These are phyloP conservation scores for Amphibalanus amphitrite DNA, from an alignment of 1,140 invertebrate genomes.

Conservation along the genomic window DNA sequence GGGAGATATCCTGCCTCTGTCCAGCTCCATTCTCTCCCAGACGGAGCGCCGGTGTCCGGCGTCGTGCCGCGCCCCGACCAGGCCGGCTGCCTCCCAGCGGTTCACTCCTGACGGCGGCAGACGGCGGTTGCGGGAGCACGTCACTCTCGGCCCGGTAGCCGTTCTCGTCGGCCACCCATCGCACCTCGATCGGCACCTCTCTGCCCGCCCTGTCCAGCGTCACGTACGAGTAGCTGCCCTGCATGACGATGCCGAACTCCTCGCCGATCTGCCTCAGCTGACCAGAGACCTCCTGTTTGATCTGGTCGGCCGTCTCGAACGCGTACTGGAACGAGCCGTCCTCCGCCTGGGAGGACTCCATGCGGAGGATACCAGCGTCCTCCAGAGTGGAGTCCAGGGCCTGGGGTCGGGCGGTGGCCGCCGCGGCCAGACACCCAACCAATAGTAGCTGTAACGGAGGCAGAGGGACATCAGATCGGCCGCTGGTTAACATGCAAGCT, in stretches of 20 bases:
- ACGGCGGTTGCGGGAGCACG: neutral
- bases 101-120: too few relatives aligned
- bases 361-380: neutral
- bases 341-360: neutral
- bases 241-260: neutral
- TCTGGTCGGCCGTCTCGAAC: neutral
- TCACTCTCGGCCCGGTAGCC: neutral
- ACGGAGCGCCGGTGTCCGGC: too few relatives aligned
- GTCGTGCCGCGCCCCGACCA: too few relatives aligned
- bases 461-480: too few relatives aligned
- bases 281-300: neutral
- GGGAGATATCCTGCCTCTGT: too few relatives aligned
- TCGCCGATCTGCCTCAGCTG: neutral
- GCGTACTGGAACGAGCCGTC: neutral
- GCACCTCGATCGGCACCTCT: neutral
- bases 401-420: too few relatives aligned
- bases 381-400: too few relatives aligned
- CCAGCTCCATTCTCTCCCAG: too few relatives aligned
- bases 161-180: constrained; percentile 1
- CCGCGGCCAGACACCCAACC: too few relatives aligned
- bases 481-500: too few relatives aligned
- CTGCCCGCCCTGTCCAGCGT: neutral
- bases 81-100: too few relatives aligned
- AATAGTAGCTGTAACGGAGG: too few relatives aligned
- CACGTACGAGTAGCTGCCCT: neutral